Evolutionary conservation across 2,888 invertebrate species (phyloP), one percentile per base, ranked within the genome.

Genomic region (Hyles lineata): DNA sequence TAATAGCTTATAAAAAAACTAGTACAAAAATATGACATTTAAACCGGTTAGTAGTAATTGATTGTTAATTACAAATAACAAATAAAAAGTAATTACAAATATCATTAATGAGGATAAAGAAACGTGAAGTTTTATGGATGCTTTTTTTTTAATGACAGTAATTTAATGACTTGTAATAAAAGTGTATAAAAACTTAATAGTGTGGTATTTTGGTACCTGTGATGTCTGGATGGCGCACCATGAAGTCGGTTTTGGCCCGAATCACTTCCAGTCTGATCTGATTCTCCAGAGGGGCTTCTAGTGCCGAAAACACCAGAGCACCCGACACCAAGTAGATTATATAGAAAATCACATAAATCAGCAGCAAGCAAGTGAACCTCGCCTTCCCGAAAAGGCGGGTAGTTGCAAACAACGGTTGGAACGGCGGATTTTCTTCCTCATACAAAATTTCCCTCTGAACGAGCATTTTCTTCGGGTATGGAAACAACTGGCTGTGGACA

Each of bases 211-310:
- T 17, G 7, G 19, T 92, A 97, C 97, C 96, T 91, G 95, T 86
- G 70, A 97, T 95, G 79, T 95, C 95, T 0, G 96, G 96, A 90
- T 96, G 94, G 76, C 94, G 92, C 15, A 86, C 75, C 80, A 96
- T 85, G 84, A 97, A 97, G 59, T 92, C 91, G 69, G 92, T 90
- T 77, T 96, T 95, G 7, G 95, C 92, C 17, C 91, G 87, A 52
- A 95, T 90, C 23, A 96, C 88, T 59, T 93, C 91, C 50, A 92
- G 82, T 61, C 95, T 91, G 52, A 96, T 90, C 62, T 95, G 91
- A 72, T 95, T 90, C 84, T 97, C 97, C 75, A 94, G 80, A 0
- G 96, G 96, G 0, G 95, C 92, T 87, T 97, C 97, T 76, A 97
- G 87, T 19, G 95, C 91, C 58, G 96, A 95, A 87, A 97, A 97